A percentile compares a stretch with the other conserved stretches of the same genome.
These are phyloP conservation scores for Dicrurus megarhynchus DNA, from an alignment of 2,113 vertebrate species.

Conservation along the genomic window DNA sequence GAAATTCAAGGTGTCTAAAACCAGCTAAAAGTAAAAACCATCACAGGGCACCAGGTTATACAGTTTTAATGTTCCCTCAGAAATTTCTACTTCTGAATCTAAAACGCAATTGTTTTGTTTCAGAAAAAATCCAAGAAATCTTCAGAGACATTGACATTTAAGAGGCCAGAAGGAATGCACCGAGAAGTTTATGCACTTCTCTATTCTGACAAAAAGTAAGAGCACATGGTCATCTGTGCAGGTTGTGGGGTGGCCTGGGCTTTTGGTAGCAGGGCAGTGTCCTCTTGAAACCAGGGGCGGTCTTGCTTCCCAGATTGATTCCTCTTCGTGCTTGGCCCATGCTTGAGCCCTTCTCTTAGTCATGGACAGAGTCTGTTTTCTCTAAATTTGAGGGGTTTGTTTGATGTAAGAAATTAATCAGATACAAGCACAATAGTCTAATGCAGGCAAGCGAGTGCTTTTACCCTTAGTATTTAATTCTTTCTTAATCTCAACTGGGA, in stretches of 20 bases:
- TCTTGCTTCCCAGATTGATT: neutral
- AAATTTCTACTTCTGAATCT: neutral
- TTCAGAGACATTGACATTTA: slow-evolving; percentile 92
- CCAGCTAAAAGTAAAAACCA: neutral
- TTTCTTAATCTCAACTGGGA: neutral
- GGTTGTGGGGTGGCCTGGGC: neutral
- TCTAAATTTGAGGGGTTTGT: neutral
- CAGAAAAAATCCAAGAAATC: slow-evolving; percentile 98
- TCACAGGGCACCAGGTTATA: neutral
- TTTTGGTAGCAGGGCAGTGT: neutral
- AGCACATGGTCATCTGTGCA: neutral
- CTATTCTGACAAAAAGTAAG: slow-evolving; percentile 99
- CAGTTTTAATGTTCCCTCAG: neutral
- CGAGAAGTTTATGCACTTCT: slow-evolving; percentile 96
- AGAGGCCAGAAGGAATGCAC: slow-evolving; percentile 98
- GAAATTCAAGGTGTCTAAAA: slow-evolving; percentile 12
- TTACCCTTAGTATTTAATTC: neutral
- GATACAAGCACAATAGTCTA: neutral
- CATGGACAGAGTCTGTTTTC: neutral
- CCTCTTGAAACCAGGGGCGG: neutral
- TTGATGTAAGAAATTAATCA: neutral
- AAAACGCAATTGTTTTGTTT: neutral
- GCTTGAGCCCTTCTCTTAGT: neutral
- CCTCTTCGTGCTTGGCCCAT: neutral
- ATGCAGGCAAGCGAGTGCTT: neutral